phyloP scores from a whole-genome alignment of 2,888 invertebrate genomes.

The Notocelia uddmanniana region DNA sequence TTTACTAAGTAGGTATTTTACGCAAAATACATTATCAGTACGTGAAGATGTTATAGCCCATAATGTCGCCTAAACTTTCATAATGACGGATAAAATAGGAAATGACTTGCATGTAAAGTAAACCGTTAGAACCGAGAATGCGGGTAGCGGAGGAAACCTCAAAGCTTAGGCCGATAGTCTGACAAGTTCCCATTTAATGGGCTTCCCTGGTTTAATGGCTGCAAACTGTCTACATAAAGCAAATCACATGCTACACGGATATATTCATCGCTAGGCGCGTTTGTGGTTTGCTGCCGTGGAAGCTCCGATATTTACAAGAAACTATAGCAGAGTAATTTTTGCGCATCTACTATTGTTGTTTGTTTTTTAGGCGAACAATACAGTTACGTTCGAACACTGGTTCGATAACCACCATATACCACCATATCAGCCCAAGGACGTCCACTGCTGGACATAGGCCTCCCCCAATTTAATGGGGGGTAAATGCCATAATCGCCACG shows the following conservation, averaged over 20 bases:
- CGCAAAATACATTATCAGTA: background rate
- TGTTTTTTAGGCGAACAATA: too few species aligned
- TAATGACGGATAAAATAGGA: conserved; percentile 17
- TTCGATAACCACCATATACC: too few species aligned
- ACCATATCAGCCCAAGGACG: too few species aligned
- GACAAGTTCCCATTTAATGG: conserved; percentile 43
- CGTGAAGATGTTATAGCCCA: background rate
- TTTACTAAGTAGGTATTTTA: background rate
- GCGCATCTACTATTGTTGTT: too few species aligned
- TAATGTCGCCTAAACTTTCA: background rate
- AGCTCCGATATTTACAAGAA: conserved; percentile 47
- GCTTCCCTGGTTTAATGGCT: conserved; percentile 42
- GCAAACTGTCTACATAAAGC: conserved; percentile 48
- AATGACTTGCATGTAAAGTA: conserved; percentile 22
- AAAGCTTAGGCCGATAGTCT: conserved; percentile 36
- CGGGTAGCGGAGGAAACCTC: conserved; percentile 30
- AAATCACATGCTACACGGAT: conserved; percentile 46
- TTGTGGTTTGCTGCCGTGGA: conserved; percentile 48
- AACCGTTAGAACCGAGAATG: conserved; percentile 39
- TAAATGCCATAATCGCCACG: too few species aligned
- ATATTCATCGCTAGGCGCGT: conserved; percentile 30
- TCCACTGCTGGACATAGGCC: too few species aligned
- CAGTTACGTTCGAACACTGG: too few species aligned
- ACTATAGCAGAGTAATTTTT: background rate
- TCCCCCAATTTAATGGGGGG: too few species aligned